Base-by-base conservation (phyloP, 2,797 vertebrate species). In the Choloepus didactylus region DNA sequence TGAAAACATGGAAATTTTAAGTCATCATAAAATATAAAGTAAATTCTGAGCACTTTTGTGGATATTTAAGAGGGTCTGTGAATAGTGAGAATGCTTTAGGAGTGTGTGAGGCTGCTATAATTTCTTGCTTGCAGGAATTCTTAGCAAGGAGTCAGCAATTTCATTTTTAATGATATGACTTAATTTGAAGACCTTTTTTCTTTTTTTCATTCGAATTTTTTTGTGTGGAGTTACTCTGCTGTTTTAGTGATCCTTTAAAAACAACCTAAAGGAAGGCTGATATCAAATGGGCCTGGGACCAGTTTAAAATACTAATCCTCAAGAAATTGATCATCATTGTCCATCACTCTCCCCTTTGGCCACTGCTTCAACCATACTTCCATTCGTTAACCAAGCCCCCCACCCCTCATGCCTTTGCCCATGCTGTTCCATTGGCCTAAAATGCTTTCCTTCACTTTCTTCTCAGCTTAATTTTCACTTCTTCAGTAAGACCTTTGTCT, bases 21-120 rank as follows among this genome's bases (percentile, higher is more conserved):
- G 54, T 93, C 46, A 79, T 35, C 41, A 60, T 56, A 64, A 81
- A 92, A 54, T 81, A 29, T 64, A 38, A 81, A 89, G 76, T 93
- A 81, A 95, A 85, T 95, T 95, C 56, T 91, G 89, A 93, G 79
- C 84, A 77, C 59, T 75, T 93, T 59, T 93, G 66, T 95, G 81
- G 70, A 96, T 87, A 87, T 80, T 49, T 62, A 89, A 49, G 60
- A 75, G 84, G 9, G 15, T 35, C 31, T 84, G 3, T 95, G 72
- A 86, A 72, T 93, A 16, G 16, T 76, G 51, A 81, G 69, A 73
- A 41, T 93, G 83, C 91, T 92, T 93, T 76, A 89, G 82, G 73
- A 90, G n/a, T 54, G 72, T 87, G 21, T 82, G 38, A 83, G 46
- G 46, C 27, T 87, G 79, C 59, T 86, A 1, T 88, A 90, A 85